phyloP scores from a whole-genome alignment of 2,113 vertebrate genomes.

The Ondatra zibethicus region DNA sequence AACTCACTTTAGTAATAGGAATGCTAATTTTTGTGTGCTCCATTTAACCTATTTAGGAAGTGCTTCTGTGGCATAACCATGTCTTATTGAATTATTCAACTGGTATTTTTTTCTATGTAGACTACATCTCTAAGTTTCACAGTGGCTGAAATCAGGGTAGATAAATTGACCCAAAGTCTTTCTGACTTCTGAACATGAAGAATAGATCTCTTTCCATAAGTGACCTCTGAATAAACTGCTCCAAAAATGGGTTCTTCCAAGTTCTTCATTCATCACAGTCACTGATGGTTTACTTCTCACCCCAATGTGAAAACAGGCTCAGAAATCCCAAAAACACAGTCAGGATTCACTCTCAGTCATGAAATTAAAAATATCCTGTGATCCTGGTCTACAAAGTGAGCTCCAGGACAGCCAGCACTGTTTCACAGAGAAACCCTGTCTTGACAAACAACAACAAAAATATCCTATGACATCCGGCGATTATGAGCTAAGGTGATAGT shows the following conservation, averaged over 20 bases:
- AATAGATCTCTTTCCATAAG: not conserved
- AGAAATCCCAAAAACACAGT: not conserved
- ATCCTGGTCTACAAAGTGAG: no score
- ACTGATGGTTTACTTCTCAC: not conserved
- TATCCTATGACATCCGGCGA: not conserved
- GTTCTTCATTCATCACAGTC: not conserved
- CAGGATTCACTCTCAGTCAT: not conserved
- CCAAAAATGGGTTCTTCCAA: not conserved
- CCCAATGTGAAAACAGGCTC: not conserved
- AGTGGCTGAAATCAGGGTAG: not conserved
- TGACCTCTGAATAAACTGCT: not conserved
- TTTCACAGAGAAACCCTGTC: no score
- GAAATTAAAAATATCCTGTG: not conserved
- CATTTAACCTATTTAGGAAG: not conserved
- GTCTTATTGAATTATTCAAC: not conserved
- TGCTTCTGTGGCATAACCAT: not conserved
- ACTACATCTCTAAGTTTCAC: not conserved
- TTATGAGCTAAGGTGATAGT: not conserved
- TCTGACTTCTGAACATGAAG: slow-evolving; percentile 16
- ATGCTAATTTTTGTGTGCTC: not conserved
- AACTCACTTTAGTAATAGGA: not conserved
- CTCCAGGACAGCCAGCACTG: no score
- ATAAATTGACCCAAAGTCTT: not conserved
- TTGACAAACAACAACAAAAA: not conserved
- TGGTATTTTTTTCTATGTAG: not conserved